Evolutionary conservation across 2,113 vertebrate genomes (phyloP), one percentile per base, ranked within the genome.

Genomic region (Phaethon lepturus): DNA sequence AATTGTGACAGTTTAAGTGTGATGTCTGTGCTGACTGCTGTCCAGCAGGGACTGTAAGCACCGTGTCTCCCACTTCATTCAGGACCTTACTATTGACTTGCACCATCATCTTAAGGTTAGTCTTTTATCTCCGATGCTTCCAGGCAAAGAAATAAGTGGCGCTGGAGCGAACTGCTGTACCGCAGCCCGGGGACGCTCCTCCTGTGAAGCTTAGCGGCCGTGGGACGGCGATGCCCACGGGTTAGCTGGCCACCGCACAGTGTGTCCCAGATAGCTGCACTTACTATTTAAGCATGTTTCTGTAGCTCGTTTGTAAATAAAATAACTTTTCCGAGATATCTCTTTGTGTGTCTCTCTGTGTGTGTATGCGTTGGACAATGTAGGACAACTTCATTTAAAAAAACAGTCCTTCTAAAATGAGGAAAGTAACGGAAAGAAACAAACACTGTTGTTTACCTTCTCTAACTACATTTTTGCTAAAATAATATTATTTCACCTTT

Each of bases 1-100:
- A 95, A 97, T 80, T 90, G 72, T 88, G 86, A 86, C 93, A 94
- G 96, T 94, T 97, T 78, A 90, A 88, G 90, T 93, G 82, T 82
- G 78, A 96, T 96, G 88, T 97, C 95, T 90, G 62, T 88, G 76
- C 50, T 38, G 95, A 93, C 96, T 93, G 84, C 85, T 56, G 77
- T 89, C 88, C 91, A 68, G 60, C 86, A 88, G 85, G 95, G 84
- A 95, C 90, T 80, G 58, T 88, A 73, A 85, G 67, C 38, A 1
- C 82, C 12, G 71, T 17, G 40, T 91, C 93, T 88, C 79, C 90
- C 78, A 86, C 68, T 90, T 88, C 90, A 90, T 90, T 94, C 78
- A 75, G 84, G 91, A 91, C 90, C 63, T 79, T 63, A 69, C 82
- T 89, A 78, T 75, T 24, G 91, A 83, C 82, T 79, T 81, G 60